phyloP scores from a whole-genome alignment of 2,797 vertebrate species.

The Chrosomus eos region DNA sequence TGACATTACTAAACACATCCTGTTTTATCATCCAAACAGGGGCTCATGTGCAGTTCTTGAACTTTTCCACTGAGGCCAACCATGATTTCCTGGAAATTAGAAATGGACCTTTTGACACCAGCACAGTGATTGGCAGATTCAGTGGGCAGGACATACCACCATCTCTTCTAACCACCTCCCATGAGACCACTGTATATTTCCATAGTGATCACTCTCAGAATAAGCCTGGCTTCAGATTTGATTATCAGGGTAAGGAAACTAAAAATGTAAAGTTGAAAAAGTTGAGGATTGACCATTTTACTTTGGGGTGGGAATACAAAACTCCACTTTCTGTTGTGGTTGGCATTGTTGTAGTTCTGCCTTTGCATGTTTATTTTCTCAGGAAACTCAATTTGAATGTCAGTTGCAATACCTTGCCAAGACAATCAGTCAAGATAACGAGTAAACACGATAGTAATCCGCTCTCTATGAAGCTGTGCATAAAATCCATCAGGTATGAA shows the following conservation, averaged over 20 bases:
- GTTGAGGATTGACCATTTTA: neutral
- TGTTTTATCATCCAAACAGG: constrained; percentile 73
- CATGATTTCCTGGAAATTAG: constrained; percentile 96
- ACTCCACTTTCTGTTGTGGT: neutral
- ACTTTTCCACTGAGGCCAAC: constrained; percentile 97
- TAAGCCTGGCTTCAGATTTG: constrained; percentile 94
- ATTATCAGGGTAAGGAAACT: constrained; percentile 88
- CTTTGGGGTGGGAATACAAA: too few relatives aligned
- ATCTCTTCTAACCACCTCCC: constrained; percentile 92
- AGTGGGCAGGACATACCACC: constrained; percentile 87
- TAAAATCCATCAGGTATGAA: constrained; percentile 33
- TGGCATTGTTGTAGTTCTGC: constrained; percentile 17
- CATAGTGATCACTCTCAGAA: constrained; percentile 99
- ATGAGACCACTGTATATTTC: constrained; percentile 93
- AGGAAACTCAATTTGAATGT: constrained; percentile 31
- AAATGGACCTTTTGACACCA: constrained; percentile 94
- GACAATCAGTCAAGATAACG: constrained; percentile 38
- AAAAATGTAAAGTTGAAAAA: neutral
- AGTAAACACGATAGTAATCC: constrained; percentile 18
- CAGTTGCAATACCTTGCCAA: constrained; percentile 30
- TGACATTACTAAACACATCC: neutral
- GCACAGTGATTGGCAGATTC: constrained; percentile 90
- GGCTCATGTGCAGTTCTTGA: constrained; percentile 94
- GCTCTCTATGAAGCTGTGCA: constrained; percentile 40
- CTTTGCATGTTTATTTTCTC: neutral